These are phyloP conservation scores for Sylvilagus bachmani DNA, from an alignment of 2,113 vertebrate genomes.

Conservation along the genomic window DNA sequence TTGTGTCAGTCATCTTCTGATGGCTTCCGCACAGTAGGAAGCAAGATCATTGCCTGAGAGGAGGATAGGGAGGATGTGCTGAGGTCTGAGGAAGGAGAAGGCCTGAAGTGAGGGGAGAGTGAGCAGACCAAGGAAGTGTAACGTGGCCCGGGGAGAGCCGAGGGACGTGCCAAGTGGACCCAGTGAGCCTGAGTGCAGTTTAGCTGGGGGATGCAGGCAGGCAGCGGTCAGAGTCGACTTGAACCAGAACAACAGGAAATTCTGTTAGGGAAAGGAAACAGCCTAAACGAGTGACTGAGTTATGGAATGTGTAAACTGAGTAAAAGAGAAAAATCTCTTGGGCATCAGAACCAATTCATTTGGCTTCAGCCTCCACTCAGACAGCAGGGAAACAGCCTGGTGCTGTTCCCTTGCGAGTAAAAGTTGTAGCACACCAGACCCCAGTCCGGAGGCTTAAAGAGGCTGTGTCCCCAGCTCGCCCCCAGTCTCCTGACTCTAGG, in stretches of 20 bases:
- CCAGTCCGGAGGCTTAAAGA: neutral
- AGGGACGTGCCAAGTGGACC: neutral
- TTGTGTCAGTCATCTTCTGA: neutral
- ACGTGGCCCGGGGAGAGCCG: neutral
- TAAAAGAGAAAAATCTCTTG: neutral
- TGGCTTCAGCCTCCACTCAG: neutral
- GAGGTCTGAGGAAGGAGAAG: neutral
- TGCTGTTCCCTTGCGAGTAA: neutral
- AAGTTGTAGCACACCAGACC: neutral
- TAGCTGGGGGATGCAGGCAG: neutral
- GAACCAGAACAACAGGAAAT: constrained; percentile 37
- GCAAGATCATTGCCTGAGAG: neutral
- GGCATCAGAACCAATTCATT: constrained; percentile 21
- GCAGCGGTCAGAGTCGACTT: neutral
- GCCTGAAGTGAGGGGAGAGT: neutral
- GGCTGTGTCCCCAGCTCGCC: neutral
- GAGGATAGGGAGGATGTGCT: neutral
- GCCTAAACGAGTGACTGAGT: constrained; percentile 50
- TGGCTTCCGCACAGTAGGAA: constrained; percentile 18
- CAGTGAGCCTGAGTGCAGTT: neutral
- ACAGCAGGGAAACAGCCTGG: neutral
- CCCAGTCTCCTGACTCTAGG: neutral
- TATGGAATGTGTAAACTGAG: constrained; percentile 17
- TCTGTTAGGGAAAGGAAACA: constrained; percentile 24
- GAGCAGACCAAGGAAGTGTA: neutral